Base-by-base conservation (phyloP, 2,888 invertebrate genomes). In the Abscondita cerata region DNA sequence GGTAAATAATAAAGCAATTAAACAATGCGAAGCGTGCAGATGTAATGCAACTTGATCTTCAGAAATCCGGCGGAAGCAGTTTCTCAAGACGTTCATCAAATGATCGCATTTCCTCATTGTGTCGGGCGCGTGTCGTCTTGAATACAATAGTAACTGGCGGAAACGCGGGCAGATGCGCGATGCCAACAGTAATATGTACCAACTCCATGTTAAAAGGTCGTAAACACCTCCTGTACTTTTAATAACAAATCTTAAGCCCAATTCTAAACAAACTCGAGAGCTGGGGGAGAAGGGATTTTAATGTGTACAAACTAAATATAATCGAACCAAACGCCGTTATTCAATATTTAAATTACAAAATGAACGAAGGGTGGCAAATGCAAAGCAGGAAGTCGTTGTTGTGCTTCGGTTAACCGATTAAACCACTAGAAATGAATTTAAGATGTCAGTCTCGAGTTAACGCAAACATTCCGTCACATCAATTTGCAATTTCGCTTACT, bases 291-390 rank as follows among this genome's bases (percentile, higher is more conserved):
- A 55, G 66, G 59, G 61, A 65, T 53, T 65, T 63, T 62, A 62
- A 65, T 67, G 63, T 67, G 56, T 66, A 60, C 65, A 60, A 61
- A 61, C 66, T 62, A 67, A 67, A 67, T 67, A 65, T 67, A 67
- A 67, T 67, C 61, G 63, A 62, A 67, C 60, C 62, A 67, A 68
- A 68, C 66, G 67, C 64, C 59, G 68, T 70, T 69, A 67, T 66
- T 66, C 66, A 70, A 70, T 70, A 70, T 70, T 70, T 70, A 70
- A 70, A 69, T 70, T 70, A 69, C 66, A 64, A 64, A 69, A 68
- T 68, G 70, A 65, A 63, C 57, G 65, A 61, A 56, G 66, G 70
- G 65, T 61, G 62, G 59, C 41, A 58, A 52, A 62, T 54, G 68
- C 55, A 61, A 59, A 66, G 62, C 66, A 60, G 67, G 70, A 68